phyloP scores from a whole-genome alignment of 2,113 vertebrate species.

The Dromiciops gliroides region DNA sequence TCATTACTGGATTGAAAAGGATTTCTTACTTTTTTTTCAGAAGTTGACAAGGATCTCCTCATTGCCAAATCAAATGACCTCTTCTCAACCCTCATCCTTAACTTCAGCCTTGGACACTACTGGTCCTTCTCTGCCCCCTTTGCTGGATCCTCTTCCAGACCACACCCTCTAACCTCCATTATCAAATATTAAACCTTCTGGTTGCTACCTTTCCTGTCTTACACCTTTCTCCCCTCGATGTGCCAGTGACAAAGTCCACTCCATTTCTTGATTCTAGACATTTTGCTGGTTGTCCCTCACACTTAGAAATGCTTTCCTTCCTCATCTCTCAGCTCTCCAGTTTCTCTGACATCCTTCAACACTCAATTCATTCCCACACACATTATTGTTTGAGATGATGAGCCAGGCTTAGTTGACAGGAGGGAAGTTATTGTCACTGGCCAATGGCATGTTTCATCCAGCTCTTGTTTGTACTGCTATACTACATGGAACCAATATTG shows the following conservation, averaged over 20 bases:
- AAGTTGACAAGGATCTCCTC: background rate
- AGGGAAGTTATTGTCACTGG: background rate
- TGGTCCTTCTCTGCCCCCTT: background rate
- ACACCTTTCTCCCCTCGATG: background rate
- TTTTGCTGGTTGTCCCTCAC: background rate
- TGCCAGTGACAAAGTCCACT: background rate
- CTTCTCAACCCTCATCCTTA: background rate
- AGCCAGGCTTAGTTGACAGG: background rate
- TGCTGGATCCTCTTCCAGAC: background rate
- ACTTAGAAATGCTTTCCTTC: background rate
- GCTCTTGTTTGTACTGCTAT: background rate
- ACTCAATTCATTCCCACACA: fast-evolving
- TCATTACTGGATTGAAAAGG: background rate
- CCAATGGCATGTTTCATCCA: background rate
- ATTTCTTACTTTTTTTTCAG: background rate
- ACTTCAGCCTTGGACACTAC: background rate
- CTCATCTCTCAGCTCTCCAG: background rate
- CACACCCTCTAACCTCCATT: background rate
- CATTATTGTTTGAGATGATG: background rate
- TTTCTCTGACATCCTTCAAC: background rate
- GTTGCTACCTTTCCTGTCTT: background rate
- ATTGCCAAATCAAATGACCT: background rate
- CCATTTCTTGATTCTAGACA: background rate
- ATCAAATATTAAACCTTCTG: background rate
- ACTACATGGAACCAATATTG: background rate